These are phyloP conservation scores for Ecliptopera silaceata DNA, from an alignment of 2,888 invertebrate species.

Conservation along the genomic window DNA sequence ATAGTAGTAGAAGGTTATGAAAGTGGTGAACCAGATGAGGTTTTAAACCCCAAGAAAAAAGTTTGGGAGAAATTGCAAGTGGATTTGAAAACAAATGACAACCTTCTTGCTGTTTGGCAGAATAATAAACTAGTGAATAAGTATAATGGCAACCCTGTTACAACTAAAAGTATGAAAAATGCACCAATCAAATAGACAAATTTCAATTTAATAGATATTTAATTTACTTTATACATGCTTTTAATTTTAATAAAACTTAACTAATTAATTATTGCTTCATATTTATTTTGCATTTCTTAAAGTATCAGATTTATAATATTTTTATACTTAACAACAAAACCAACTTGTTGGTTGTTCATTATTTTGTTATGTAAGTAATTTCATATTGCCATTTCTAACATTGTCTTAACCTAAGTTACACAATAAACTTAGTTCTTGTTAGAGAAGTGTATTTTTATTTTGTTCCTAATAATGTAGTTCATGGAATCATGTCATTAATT, in stretches of 20 bases:
- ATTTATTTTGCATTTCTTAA: constrained; percentile 2
- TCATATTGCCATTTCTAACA: too few relatives aligned
- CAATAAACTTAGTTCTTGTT: too few relatives aligned
- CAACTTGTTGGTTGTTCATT: too few relatives aligned
- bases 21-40: constrained; percentile 89
- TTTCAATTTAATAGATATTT: background rate
- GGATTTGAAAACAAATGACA: constrained; percentile 88
- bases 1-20: constrained; percentile 93
- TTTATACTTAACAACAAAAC: background rate
- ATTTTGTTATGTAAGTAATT: too few relatives aligned
- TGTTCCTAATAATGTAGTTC: too few relatives aligned
- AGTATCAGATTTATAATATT: background rate
- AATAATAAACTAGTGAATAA: constrained; percentile 89
- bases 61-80: constrained; percentile 96
- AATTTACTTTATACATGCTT: too few relatives aligned
- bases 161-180: constrained; percentile 89
- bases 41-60: constrained; percentile 97
- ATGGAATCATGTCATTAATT: too few relatives aligned
- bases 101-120: constrained; percentile 92
- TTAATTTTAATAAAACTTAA: too few relatives aligned
- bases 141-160: constrained; percentile 88
- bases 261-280: background rate
- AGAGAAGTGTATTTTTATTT: too few relatives aligned
- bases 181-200: constrained; percentile 89
- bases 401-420: too few relatives aligned